A percentile compares a stretch with the other conserved stretches of the same genome.
Evolutionary conservation across 2,113 vertebrate genomes (phyloP).

Genomic region (Heterochromis multidens): DNA sequence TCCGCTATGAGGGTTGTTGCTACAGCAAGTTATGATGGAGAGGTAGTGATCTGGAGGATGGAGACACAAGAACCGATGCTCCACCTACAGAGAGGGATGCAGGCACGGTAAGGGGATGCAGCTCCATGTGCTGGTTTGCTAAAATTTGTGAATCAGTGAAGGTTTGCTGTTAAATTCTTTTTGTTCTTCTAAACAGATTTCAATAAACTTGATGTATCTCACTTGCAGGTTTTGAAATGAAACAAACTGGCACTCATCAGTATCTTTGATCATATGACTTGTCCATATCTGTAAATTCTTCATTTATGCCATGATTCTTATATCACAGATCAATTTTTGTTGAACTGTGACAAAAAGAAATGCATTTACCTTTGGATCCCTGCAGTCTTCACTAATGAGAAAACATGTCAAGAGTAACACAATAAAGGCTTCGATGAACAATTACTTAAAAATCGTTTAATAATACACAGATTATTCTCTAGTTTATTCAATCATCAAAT

Average conservation of each 20-base stretch:
- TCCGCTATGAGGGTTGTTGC: constrained; percentile 49
- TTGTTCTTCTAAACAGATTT: too few species aligned
- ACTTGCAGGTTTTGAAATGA: not conserved
- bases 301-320: not conserved
- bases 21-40: constrained; percentile 58
- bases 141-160: not conserved
- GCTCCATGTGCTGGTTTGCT: not conserved
- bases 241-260: not conserved
- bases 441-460: not conserved
- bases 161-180: not conserved
- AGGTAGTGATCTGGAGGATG: constrained; percentile 58
- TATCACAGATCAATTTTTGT: not conserved
- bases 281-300: too few species aligned
- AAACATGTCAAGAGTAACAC: not conserved
- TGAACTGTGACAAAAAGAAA: too few species aligned
- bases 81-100: not conserved
- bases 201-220: not conserved
- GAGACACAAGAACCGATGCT: constrained; percentile 40
- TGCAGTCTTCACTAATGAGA: not conserved
- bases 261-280: too few species aligned
- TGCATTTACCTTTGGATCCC: not conserved
- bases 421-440: not conserved
- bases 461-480: not conserved
- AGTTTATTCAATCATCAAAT: not conserved
- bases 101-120: constrained; percentile 1